Base-by-base conservation (phyloP, 1,140 invertebrate genomes). In the Drosophila littoralis region DNA sequence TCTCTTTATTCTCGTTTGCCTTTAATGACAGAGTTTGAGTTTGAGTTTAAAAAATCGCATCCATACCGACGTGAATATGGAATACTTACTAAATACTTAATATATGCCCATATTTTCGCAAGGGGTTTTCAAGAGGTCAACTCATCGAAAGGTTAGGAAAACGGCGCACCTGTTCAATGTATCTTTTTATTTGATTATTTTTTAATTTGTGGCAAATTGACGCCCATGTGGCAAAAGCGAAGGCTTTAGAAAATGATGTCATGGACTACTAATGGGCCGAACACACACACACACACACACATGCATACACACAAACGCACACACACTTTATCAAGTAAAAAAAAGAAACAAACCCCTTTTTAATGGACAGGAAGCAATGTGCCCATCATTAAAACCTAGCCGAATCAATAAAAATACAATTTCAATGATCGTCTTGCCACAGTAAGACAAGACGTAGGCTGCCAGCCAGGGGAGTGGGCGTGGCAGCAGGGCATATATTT, bases 361-460 rank as follows among this genome's bases (percentile, higher is more conserved):
- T 7, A 33, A 66, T 32, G 42, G 22, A 17, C 13, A 59, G 28
- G 7, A 32, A 8, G 48, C 17, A 12, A 12, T 22, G 15, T 8
- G 13, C 33, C 42, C 59, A 46, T 59, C 40, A 65, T 75, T 77
- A 77, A 75, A 63, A 48, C 42, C 35, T 38, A 63, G 42, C n/a
- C 12, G 40, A 77, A 75, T 77, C 75, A 75, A 74, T 77, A 75
- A 75, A 74, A 69, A 54, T 60, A 55, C 58, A 75, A 69, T 75
- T 75, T 61, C 57, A 69, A 69, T 17, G 36, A 54, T 45, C 28
- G 48, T 15, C 9, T 50, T 7, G 48, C 28, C 9, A 6, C 6
- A 33, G 36, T 40, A 13, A 67, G 52, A 32, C 48, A 28, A 36
- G 32, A 46, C 40, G 8, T 17, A 45, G 42, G 38, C 42, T 10